Conservation (phyloP, 2,797 vertebrate genomes). For the Lacerta agilis region DNA sequence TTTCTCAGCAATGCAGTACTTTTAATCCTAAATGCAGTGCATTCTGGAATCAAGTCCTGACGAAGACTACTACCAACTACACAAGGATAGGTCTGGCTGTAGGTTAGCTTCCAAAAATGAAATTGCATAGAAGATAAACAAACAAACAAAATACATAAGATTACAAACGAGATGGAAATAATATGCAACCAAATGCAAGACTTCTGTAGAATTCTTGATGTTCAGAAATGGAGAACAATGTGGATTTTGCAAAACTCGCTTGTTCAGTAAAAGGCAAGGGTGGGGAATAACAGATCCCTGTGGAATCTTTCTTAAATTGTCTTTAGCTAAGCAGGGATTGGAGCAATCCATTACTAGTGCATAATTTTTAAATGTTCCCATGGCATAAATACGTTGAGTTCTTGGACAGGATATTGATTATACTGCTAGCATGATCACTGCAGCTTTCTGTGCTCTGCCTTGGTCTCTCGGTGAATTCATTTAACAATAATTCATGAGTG, state of each 20-base stretch:
- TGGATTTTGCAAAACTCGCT: not conserved
- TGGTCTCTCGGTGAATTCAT: not conserved
- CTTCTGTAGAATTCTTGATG: not conserved
- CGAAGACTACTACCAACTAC: not conserved
- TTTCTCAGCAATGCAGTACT: not conserved
- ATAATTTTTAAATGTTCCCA: not conserved
- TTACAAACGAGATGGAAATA: not conserved
- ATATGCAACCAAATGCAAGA: not conserved
- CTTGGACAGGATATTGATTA: not conserved
- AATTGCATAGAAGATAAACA: not conserved
- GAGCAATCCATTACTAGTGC: not conserved
- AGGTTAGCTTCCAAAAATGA: not conserved
- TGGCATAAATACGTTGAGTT: not conserved
- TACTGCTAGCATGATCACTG: not conserved
- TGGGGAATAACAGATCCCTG: not conserved
- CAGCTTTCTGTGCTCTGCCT: not conserved
- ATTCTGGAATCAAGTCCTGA: not conserved
- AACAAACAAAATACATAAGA: not conserved
- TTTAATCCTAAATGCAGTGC: not conserved
- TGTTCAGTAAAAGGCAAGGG: not conserved
- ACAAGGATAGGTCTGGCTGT: not conserved
- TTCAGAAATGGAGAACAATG: not conserved
- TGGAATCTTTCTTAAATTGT: not conserved
- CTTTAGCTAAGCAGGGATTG: not conserved
- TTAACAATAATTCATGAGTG: not conserved